Percentiles rank a stretch among this genome's conserved stretches.
These are phyloP conservation scores for Listrodromus nycthemerus DNA, from an alignment of 2,888 invertebrate genomes.

Conservation along the genomic window DNA sequence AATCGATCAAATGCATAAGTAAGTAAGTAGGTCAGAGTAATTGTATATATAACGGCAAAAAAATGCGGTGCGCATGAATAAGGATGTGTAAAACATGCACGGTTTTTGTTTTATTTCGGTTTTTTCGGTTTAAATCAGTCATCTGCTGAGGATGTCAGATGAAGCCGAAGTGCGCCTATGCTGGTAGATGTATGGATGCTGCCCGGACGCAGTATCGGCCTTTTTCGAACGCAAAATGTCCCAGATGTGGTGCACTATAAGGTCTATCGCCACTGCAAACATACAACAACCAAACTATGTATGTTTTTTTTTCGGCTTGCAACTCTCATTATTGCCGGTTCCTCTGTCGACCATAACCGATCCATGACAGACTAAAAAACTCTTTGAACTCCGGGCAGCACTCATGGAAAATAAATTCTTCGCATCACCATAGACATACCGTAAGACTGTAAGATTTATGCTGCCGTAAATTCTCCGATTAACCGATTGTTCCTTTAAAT, in stretches of 20 bases:
- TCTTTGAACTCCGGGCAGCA: slow-evolving; percentile 80
- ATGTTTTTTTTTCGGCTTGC: slow-evolving; percentile 68
- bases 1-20: slow-evolving; percentile 50
- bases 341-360: slow-evolving; percentile 30
- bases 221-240: slow-evolving; percentile 92
- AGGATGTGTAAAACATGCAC: slow-evolving; percentile 68
- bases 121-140: slow-evolving; percentile 75
- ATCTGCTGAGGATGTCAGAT: slow-evolving; percentile 84
- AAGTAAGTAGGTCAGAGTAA: background rate
- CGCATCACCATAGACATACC: slow-evolving; percentile 39
- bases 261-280: slow-evolving; percentile 98
- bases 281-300: slow-evolving; percentile 86
- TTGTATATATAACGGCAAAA: slow-evolving; percentile 53
- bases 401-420: slow-evolving; percentile 71
- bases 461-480: background rate
- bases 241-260: slow-evolving; percentile 99
- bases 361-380: slow-evolving; percentile 13
- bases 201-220: slow-evolving; percentile 85
- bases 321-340: slow-evolving; percentile 56
- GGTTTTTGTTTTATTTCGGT: slow-evolving; percentile 35
- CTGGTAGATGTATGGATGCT: slow-evolving; percentile 84
- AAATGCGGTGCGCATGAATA: slow-evolving; percentile 67
- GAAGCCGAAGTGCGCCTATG: slow-evolving; percentile 82
- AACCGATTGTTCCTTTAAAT: background rate
- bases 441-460: slow-evolving; percentile 39